Conservation (phyloP, 2,888 invertebrate genomes). For the Athrips mouffetella region DNA sequence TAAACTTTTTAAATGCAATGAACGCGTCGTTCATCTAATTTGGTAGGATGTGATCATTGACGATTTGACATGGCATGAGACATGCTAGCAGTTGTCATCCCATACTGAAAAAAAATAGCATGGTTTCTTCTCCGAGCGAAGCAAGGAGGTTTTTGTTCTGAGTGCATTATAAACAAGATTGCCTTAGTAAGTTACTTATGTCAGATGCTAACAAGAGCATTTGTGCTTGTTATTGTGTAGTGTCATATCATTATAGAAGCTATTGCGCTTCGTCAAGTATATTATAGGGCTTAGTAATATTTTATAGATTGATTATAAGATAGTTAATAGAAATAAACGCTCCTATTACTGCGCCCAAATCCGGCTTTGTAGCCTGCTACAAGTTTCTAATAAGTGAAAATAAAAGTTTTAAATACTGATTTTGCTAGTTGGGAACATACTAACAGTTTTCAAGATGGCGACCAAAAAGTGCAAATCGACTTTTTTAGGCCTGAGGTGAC, state of each 20-base stretch:
- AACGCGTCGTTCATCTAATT: no score
- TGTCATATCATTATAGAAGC: constrained; percentile 10
- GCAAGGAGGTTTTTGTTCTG: no score
- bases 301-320: not conserved
- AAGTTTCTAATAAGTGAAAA: constrained; percentile 5
- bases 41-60: no score
- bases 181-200: constrained; percentile 8
- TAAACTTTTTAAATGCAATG: no score
- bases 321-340: not conserved
- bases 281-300: constrained; percentile 4
- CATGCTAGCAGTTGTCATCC: no score
- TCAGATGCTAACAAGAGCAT: constrained; percentile 11
- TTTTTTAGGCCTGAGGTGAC: no score
- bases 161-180: constrained; percentile 8
- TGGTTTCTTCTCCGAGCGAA: no score
- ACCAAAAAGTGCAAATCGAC: no score
- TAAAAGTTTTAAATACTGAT: not conserved
- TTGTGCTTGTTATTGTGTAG: constrained; percentile 8
- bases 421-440: constrained; percentile 11
- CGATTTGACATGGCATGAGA: no score
- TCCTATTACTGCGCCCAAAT: constrained; percentile 13
- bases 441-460: no score
- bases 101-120: no score
- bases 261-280: constrained; percentile 8
- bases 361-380: constrained; percentile 1